phyloP scores from a whole-genome alignment of 2,888 invertebrate genomes.

The Aproaerema taeniolella region DNA sequence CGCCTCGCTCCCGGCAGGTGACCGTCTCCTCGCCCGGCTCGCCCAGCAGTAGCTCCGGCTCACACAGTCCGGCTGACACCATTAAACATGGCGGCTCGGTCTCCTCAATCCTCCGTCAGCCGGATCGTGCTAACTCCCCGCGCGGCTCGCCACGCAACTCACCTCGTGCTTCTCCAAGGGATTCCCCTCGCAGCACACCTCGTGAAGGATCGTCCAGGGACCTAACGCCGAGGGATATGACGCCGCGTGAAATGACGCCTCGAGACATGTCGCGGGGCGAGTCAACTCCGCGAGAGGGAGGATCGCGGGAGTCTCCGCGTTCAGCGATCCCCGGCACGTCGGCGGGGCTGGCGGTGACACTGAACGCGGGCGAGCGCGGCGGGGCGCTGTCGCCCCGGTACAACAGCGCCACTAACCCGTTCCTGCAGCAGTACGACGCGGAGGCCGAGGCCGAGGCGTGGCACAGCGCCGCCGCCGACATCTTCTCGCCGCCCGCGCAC shows the following conservation, averaged over 20 bases:
- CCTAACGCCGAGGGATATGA: slow-evolving; percentile 42
- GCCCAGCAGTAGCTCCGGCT: slow-evolving; percentile 91
- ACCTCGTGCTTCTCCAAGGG: slow-evolving; percentile 57
- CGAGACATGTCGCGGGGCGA: slow-evolving; percentile 1
- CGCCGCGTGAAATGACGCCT: slow-evolving; percentile 20
- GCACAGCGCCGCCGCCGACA: slow-evolving; percentile 58
- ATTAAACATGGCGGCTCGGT: slow-evolving; percentile 80
- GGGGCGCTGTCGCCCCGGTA: slow-evolving; percentile 54
- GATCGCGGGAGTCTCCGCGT: slow-evolving; percentile 48
- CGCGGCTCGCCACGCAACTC: slow-evolving; percentile 66
- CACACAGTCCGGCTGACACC: slow-evolving; percentile 87
- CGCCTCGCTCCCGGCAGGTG: slow-evolving; percentile 69
- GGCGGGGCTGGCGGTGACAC: slow-evolving; percentile 79
- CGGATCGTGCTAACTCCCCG: slow-evolving; percentile 52
- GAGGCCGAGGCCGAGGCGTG: slow-evolving; percentile 71
- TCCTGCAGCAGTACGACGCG: slow-evolving; percentile 75
- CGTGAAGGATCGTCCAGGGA: slow-evolving; percentile 31
- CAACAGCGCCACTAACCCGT: slow-evolving; percentile 77
- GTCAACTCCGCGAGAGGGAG: slow-evolving; percentile 20
- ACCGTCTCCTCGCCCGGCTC: slow-evolving; percentile 86
- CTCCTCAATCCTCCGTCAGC: slow-evolving; percentile 64
- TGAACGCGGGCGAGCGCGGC: slow-evolving; percentile 61
- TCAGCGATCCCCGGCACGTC: slow-evolving; percentile 77
- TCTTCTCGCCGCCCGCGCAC: slow-evolving; percentile 69
- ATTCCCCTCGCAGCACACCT: slow-evolving; percentile 44